A percentile compares a stretch with the other conserved stretches of the same genome.
Conservation (phyloP, 2,888 invertebrate species). For the Mythimna pallens region DNA sequence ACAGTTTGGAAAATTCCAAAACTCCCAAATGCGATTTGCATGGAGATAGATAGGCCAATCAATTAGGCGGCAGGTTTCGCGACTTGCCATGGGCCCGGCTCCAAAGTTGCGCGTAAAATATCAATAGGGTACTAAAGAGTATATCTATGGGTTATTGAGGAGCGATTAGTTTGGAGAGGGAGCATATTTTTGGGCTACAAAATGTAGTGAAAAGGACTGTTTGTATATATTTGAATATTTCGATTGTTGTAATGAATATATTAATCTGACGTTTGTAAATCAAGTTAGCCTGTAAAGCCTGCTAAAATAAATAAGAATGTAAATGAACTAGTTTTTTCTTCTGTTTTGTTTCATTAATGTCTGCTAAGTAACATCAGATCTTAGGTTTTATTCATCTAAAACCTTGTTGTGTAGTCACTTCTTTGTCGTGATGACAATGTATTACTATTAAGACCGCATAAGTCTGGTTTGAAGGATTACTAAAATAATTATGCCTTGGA, state of each 20-base stretch:
- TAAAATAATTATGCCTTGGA: no score
- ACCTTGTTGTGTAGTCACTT: no score
- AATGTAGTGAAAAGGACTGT: background rate
- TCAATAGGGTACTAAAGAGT: constrained; percentile 33
- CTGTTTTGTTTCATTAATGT: background rate
- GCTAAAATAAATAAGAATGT: background rate
- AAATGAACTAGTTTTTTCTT: background rate
- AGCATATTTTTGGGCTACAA: constrained; percentile 1
- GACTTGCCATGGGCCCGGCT: constrained; percentile 60
- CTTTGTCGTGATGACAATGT: no score
- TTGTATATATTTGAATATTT: background rate
- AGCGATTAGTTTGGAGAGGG: background rate
- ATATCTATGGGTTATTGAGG: constrained; percentile 22
- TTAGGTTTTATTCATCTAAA: no score
- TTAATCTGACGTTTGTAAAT: background rate
- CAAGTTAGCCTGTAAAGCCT: background rate
- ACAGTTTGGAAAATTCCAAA: constrained; percentile 48
- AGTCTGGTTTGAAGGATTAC: no score
- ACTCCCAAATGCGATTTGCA: constrained; percentile 45
- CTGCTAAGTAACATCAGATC: background rate
- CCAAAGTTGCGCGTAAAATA: constrained; percentile 57
- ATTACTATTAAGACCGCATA: no score
- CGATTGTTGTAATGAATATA: background rate
- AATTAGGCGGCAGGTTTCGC: constrained; percentile 57
- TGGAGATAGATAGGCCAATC: constrained; percentile 55